These are phyloP conservation scores for Anaspis maculata DNA, from an alignment of 2,888 invertebrate genomes.

Conservation along the genomic window DNA sequence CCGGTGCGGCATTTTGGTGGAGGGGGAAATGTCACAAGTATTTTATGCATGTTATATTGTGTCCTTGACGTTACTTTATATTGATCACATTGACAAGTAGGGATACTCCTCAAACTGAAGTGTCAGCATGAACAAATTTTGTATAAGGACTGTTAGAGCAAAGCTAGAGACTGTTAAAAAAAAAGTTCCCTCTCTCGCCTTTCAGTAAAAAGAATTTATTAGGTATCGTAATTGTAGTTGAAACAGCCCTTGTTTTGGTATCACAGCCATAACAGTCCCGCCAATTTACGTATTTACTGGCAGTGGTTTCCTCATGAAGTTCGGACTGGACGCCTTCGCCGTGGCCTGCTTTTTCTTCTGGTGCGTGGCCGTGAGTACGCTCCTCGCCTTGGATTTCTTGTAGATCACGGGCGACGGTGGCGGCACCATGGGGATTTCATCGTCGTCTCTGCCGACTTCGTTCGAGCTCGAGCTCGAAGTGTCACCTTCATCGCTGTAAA, in stretches of 20 bases:
- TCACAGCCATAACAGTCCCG: too few relatives aligned
- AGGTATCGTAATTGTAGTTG: not conserved
- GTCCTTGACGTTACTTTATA: too few relatives aligned
- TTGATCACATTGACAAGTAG: too few relatives aligned
- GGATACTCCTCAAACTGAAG: too few relatives aligned
- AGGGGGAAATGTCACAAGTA: too few relatives aligned
- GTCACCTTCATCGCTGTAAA: constrained; percentile 68
- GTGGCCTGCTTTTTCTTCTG: constrained; percentile 14
- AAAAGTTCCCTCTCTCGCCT: constrained; percentile 1
- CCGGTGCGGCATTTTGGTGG: too few relatives aligned
- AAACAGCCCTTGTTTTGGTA: too few relatives aligned
- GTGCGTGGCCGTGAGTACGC: not conserved
- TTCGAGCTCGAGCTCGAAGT: constrained; percentile 61
- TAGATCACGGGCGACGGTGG: constrained; percentile 62
- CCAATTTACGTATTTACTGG: constrained; percentile 46
- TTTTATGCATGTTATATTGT: too few relatives aligned
- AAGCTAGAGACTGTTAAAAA: constrained; percentile 1
- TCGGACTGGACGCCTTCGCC: constrained; percentile 33
- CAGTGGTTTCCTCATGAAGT: constrained; percentile 47
- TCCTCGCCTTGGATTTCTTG: constrained; percentile 28
- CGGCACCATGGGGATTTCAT: constrained; percentile 49
- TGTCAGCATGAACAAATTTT: too few relatives aligned
- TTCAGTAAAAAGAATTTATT: too few relatives aligned
- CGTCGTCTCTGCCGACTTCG: constrained; percentile 37
- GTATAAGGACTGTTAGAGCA: too few relatives aligned